These are phyloP conservation scores for Entomyzon cyanotis DNA, from an alignment of 2,113 vertebrate species.

Conservation along the genomic window DNA sequence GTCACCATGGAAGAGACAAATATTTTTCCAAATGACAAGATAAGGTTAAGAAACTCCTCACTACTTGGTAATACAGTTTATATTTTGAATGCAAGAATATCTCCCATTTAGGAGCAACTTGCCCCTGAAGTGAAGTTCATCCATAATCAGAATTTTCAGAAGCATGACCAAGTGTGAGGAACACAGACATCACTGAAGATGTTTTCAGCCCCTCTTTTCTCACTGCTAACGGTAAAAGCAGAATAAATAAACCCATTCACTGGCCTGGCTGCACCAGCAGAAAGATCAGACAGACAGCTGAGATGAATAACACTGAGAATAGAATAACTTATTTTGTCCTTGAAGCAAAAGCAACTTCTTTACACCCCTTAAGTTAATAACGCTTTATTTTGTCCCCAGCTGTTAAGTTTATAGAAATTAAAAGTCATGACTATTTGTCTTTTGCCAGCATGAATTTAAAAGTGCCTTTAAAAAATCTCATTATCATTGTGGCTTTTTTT, in stretches of 20 bases:
- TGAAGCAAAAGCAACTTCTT: constrained; percentile 75
- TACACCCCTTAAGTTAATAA: constrained; percentile 72
- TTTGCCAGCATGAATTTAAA: constrained; percentile 79
- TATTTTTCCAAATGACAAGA: background rate
- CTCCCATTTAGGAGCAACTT: background rate
- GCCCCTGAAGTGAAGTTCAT: background rate
- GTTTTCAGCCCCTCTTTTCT: background rate
- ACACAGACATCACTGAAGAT: background rate
- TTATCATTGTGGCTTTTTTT: constrained; percentile 68
- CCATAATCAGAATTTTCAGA: background rate
- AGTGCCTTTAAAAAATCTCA: constrained; percentile 80
- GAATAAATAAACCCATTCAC: constrained; percentile 20
- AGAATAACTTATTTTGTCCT: constrained; percentile 66
- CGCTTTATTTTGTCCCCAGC: constrained; percentile 75
- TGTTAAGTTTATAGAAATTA: constrained; percentile 81
- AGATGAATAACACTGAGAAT: constrained; percentile 45
- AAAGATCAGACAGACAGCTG: constrained; percentile 30
- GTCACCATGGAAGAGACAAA: background rate
- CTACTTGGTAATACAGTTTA: background rate
- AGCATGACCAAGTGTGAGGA: background rate
- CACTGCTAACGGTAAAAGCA: background rate
- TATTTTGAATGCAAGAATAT: background rate
- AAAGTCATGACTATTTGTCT: constrained; percentile 80
- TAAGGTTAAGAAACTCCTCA: background rate
- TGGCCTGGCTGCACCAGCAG: constrained; percentile 20